Base-by-base conservation (phyloP, 2,113 vertebrate species). In the Cervus canadensis region DNA sequence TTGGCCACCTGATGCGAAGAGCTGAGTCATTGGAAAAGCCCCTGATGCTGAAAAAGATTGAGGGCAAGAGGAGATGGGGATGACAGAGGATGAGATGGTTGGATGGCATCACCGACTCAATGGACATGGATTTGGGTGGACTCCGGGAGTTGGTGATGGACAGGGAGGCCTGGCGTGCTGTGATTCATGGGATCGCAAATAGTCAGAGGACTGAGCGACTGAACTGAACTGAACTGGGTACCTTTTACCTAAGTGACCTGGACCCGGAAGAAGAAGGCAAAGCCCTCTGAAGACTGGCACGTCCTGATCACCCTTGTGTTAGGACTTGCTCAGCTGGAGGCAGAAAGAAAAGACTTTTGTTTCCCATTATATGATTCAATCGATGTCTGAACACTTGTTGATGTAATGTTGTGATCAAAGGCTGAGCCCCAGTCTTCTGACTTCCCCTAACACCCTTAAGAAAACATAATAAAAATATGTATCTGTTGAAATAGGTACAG, bases 281-380 rank as follows among this genome's bases (percentile, higher is more conserved):
- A 90, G 26, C 23, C 12, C 43, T 92, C 50, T 92, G 56, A 88
- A 96, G 59, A 85, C 19, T 74, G 71, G 45, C 14, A 33, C 76
- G 67, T 64, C 64, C 84, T 81, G 21, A 40, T 85, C 40, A 85
- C 45, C 76, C 40, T 84, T 91, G 57, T 95, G 91, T 96, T 90
- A 64, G 54, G 76, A 94, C 91, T 93, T 97, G 83, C 82, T 67
- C 76, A 92, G 67, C 33, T 78, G 17, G 59, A 93, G 21, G 40
- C 59, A 97, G 54, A 67, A 67, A 96, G 26, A 76, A 43, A 97
- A 50, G 6, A 86, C 54, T 85, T 92, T 97, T 84, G 74, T 92
- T 95, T 94, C 67, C 94, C 95, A 95, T 50, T 94, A 76, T 85
- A 96, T 97, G 81, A 97, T 92, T 89, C 92, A 97, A 82, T 94